phyloP scores from a whole-genome alignment of 92 coral and sea anemone species.

The Porites evermanni region DNA sequence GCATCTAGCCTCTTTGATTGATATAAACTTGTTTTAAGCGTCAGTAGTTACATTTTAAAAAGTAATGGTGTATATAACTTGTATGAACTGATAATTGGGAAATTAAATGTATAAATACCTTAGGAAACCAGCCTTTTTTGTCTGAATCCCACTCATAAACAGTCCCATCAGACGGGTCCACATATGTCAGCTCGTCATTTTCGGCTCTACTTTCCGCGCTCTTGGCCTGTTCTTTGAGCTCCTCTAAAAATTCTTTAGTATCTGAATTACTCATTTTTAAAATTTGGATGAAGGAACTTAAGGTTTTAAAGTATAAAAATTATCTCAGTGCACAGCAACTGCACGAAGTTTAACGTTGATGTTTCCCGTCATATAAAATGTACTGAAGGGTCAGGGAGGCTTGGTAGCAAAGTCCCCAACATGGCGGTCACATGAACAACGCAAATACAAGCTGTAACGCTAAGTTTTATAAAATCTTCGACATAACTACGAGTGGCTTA shows the following conservation, averaged over 20 bases:
- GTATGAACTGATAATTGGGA: too few relatives aligned
- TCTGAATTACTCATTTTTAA: slow-evolving; percentile 23
- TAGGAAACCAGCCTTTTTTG: slow-evolving; percentile 96
- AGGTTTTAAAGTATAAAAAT: background rate
- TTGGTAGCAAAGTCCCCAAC: slow-evolving; percentile 16
- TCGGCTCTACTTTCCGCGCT: slow-evolving; percentile 5
- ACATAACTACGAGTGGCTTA: background rate
- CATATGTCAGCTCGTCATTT: slow-evolving; percentile 30
- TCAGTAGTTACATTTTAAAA: background rate
- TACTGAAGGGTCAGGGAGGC: slow-evolving; percentile 1
- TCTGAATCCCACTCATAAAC: slow-evolving; percentile 91
- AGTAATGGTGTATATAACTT: background rate
- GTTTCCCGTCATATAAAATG: background rate
- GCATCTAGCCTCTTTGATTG: background rate
- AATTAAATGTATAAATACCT: slow-evolving; percentile 52
- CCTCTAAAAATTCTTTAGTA: slow-evolving; percentile 57
- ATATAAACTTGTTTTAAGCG: background rate
- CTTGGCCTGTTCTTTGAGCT: slow-evolving; percentile 66
- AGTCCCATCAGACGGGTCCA: slow-evolving; percentile 81
- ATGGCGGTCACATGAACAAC: background rate
- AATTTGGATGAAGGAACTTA: background rate
- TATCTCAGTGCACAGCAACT: background rate
- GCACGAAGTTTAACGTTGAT: background rate
- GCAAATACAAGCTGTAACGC: too few relatives aligned
- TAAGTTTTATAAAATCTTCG: background rate